phyloP scores from a whole-genome alignment of 2,888 invertebrate genomes.

The Prenolepis imparis region DNA sequence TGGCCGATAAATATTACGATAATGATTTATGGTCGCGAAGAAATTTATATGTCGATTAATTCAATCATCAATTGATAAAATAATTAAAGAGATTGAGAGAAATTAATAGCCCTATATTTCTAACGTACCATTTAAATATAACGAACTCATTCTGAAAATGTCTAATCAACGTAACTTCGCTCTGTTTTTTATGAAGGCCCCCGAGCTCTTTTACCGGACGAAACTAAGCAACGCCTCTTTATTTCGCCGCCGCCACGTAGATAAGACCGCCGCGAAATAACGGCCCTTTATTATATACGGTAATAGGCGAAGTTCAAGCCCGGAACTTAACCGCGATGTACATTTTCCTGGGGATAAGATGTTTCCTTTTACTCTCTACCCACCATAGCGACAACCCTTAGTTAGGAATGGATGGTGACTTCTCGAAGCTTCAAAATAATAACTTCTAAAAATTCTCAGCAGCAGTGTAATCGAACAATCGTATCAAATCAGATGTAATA shows the following conservation, averaged over 20 bases:
- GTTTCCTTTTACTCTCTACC: constrained; percentile 66
- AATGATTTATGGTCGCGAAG: background rate
- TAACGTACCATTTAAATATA: constrained; percentile 15
- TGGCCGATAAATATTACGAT: constrained; percentile 16
- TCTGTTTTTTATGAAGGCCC: constrained; percentile 71
- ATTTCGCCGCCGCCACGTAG: constrained; percentile 74
- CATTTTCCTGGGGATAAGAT: constrained; percentile 72
- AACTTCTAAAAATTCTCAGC: background rate
- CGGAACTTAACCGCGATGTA: constrained; percentile 73
- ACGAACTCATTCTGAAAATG: constrained; percentile 34
- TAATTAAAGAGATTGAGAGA: background rate
- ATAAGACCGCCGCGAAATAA: constrained; percentile 76
- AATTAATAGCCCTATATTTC: background rate
- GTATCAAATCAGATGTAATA: background rate
- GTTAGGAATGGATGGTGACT: constrained; percentile 5
- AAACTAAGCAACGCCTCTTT: constrained; percentile 72
- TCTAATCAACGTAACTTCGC: constrained; percentile 44
- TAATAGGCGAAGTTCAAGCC: constrained; percentile 77
- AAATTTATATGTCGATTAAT: background rate
- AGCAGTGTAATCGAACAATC: background rate
- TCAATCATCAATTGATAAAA: constrained; percentile 6
- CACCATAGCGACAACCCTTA: constrained; percentile 14
- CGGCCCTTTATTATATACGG: constrained; percentile 78
- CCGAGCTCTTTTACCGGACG: constrained; percentile 60
- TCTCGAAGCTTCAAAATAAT: background rate